Evolutionary conservation across 2,113 vertebrate genomes (phyloP), one percentile per base, ranked within the genome.

Genomic region (Bubo bubo): DNA sequence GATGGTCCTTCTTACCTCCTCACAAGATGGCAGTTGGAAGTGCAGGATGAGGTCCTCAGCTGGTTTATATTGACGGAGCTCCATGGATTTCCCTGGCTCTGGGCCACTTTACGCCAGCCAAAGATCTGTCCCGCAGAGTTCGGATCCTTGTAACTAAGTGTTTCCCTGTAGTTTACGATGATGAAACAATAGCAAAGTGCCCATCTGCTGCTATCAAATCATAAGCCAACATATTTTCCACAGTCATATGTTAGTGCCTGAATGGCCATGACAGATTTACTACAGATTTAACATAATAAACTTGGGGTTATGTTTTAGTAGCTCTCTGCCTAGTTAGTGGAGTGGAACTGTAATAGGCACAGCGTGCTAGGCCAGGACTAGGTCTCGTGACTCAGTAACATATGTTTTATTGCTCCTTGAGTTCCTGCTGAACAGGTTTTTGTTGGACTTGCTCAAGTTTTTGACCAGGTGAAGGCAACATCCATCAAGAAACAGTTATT

Each of bases 201-300:
- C 89, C 92, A 92, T 92, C 86, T 92, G 86, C 86, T 94, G 62
- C 95, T 92, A 87, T 90, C 95, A 92, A 96, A 90, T n/a, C 72
- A 34, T 43, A 79, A 86, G 89, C 86, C 92, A 94, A 79, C 89
- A 86, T 79, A 66, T 87, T 94, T 92, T 90, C 86, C 67, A 45
- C 77, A 79, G 56, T 87, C 72, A 7, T 49, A 41, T 55, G 76
- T 70, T 86, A 50, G 72, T 83, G 92, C 72, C 77, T 92, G 86
- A 79, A 75, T 56, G 67, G 95, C 89, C 67, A 39, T 83, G 86
- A 94, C 86, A 96, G 95, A 90, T 96, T 96, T 96, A 96, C 77
- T 71, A 37, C 86, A 86, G 67, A 79, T 92, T 92, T 79, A 94
- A 86, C 81, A 56, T 87, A 21, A 94, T 86, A 79, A 96, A 92